Evolutionary conservation across 2,797 vertebrate genomes (phyloP).

Genomic region (Chiroxiphia lanceolata): DNA sequence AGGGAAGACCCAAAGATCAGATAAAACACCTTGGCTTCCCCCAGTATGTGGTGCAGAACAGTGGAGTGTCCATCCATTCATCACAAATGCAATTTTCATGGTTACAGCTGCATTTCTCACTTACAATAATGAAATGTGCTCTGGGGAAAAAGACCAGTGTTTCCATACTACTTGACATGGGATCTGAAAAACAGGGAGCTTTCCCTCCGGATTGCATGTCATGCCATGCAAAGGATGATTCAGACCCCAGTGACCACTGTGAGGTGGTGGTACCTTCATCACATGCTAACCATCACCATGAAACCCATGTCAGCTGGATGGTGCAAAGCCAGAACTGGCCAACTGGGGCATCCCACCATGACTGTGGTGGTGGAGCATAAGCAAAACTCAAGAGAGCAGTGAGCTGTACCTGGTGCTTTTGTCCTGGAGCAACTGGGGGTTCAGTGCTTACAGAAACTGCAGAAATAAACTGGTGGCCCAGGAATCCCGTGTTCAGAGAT

Average conservation of each 20-base stretch:
- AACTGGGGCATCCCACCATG: background rate
- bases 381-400: background rate
- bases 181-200: background rate
- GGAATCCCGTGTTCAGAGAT: background rate
- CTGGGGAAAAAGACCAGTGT: background rate
- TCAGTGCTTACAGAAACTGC: background rate
- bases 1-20: background rate
- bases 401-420: background rate
- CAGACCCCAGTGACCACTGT: background rate
- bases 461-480: background rate
- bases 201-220: background rate
- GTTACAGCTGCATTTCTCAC: background rate
- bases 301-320: accelerated
- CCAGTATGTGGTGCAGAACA: background rate
- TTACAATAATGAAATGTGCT: background rate
- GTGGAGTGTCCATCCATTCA: background rate
- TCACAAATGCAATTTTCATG: background rate
- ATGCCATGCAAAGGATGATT: background rate
- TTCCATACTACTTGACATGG: background rate
- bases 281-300: background rate
- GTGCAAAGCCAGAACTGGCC: background rate
- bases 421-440: background rate
- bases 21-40: background rate
- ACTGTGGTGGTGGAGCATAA: background rate
- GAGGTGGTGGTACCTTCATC: background rate